These are phyloP conservation scores for Alsophila aescularia DNA, from an alignment of 2,888 invertebrate species.

Conservation along the genomic window DNA sequence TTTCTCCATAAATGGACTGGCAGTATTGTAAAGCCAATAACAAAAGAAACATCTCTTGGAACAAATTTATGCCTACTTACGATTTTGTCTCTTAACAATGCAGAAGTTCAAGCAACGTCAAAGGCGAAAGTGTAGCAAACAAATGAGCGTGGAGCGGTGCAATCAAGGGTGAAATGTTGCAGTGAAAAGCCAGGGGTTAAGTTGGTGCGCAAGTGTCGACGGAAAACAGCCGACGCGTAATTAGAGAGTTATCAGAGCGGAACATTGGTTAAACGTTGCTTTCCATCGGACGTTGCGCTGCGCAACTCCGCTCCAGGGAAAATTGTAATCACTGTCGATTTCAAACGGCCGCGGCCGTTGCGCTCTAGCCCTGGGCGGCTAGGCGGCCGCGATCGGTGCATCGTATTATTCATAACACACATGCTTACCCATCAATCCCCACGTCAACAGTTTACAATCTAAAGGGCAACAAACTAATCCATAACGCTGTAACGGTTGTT, in stretches of 20 bases:
- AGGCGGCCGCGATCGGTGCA: slow-evolving; percentile 15
- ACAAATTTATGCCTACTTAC: neutral
- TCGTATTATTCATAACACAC: slow-evolving; percentile 48
- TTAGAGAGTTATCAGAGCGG: slow-evolving; percentile 83
- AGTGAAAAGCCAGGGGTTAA: slow-evolving; percentile 80
- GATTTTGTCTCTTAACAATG: slow-evolving; percentile 41
- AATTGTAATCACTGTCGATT: slow-evolving; percentile 84
- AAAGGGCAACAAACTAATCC: slow-evolving; percentile 57
- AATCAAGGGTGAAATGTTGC: slow-evolving; percentile 71
- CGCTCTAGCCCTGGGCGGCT: slow-evolving; percentile 55
- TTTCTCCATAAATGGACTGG: neutral
- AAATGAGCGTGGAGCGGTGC: slow-evolving; percentile 62
- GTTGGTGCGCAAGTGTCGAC: slow-evolving; percentile 72
- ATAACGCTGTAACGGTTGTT: slow-evolving; percentile 51
- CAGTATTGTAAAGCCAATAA: neutral
- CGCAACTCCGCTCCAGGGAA: slow-evolving; percentile 79
- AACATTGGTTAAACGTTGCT: slow-evolving; percentile 84
- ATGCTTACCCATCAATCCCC: slow-evolving; percentile 48
- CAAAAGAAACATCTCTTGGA: neutral
- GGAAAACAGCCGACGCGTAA: slow-evolving; percentile 78
- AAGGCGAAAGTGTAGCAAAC: slow-evolving; percentile 78
- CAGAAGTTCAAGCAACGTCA: slow-evolving; percentile 45
- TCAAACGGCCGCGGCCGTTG: slow-evolving; percentile 73
- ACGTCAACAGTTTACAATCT: slow-evolving; percentile 56
- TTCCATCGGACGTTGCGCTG: slow-evolving; percentile 83